These are phyloP conservation scores for Cecidostiba fungosa DNA, from an alignment of 2,888 invertebrate species.

Conservation along the genomic window DNA sequence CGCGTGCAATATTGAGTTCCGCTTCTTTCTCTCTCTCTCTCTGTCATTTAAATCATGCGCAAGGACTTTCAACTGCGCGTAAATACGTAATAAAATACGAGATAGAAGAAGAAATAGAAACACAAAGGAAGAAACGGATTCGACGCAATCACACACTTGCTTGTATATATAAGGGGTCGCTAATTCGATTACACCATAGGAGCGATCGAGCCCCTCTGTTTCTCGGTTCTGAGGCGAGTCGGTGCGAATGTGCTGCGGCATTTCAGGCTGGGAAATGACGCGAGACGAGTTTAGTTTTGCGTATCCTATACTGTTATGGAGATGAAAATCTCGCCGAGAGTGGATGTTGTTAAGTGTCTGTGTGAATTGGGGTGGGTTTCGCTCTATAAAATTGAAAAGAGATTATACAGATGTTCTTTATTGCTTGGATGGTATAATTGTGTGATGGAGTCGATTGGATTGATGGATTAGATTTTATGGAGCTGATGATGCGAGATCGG, in stretches of 20 bases:
- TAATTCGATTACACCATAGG: conserved; percentile 77
- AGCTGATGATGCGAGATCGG: neutral
- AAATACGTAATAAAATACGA: conserved; percentile 40
- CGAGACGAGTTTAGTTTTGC: conserved; percentile 3
- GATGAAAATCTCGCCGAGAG: conserved; percentile 40
- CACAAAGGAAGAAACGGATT: conserved; percentile 34
- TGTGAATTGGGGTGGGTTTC: conserved; percentile 6
- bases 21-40: neutral
- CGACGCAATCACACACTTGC: conserved; percentile 78
- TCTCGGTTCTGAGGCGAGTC: neutral
- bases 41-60: conserved; percentile 4
- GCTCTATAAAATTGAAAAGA: conserved; percentile 24
- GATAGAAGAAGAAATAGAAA: neutral
- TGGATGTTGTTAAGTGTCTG: no score
- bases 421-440: neutral
- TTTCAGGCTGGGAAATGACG: conserved; percentile 5
- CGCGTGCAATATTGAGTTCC: neutral
- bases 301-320: neutral
- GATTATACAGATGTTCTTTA: conserved; percentile 12
- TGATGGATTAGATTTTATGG: neutral
- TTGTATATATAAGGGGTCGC: conserved; percentile 73
- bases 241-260: neutral
- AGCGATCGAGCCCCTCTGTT: conserved; percentile 66
- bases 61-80: conserved; percentile 4
- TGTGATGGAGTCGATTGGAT: neutral